Base-by-base conservation (phyloP, 2,888 invertebrate species). In the Dione vanillae region DNA sequence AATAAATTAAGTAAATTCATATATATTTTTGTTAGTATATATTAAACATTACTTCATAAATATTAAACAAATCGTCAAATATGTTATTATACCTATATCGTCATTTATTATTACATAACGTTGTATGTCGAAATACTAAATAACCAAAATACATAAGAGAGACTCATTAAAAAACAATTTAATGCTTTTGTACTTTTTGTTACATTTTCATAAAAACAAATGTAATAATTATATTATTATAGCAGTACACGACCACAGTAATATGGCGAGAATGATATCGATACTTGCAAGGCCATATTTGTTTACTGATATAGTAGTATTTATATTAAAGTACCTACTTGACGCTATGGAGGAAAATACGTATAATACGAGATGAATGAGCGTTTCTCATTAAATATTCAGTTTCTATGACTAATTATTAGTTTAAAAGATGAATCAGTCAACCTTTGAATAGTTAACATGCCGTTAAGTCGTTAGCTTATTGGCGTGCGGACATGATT, bases 211-310 rank as follows among this genome's bases (percentile, higher is more conserved):
- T n/a, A n/a, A n/a, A n/a, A n/a, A n/a, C n/a, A n/a, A n/a, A n/a
- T n/a, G n/a, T n/a, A n/a, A n/a, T n/a, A n/a, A n/a, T 27, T 27
- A 27, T 54, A 27, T 54, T 35, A 35, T 37, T 52, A 2, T n/a
- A 20, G 9, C 77, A 72, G 77, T 77, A 79, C 78, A 80, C 82
- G 85, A 90, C 88, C 90, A 82, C 90, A 88, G 81, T 82, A 77
- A 79, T 88, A 89, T 82, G 88, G 86, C 82, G 78, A 88, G 90
- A 92, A 88, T 85, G 59, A 43, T 43, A 59, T 59, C 82, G 91
- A 92, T 84, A 91, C 88, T 75, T 75, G 77, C 91, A 92, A 92
- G 92, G 92, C 78, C 91, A 87, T 80, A 85, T 87, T 88, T 91
- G 90, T 90, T 90, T 90, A 92, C 88, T 84, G 83, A 45, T 59